These are phyloP conservation scores for Archaeoteleia sp. DNA, from an alignment of 2,888 invertebrate species.

Conservation along the genomic window DNA sequence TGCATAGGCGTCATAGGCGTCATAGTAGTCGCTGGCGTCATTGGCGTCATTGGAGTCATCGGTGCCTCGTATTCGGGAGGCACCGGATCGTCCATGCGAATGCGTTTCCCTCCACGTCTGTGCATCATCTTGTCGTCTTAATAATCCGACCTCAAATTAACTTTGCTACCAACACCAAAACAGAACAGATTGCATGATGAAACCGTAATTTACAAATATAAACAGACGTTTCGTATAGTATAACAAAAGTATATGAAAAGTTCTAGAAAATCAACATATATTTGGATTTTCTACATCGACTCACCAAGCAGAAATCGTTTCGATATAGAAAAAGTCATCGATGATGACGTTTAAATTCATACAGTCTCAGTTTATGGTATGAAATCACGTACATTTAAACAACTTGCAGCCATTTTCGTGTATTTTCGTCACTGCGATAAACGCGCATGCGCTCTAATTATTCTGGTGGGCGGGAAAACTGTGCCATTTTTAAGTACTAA, in stretches of 20 bases:
- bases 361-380: background rate
- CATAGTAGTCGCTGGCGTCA: constrained; percentile 79
- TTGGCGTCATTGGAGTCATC: constrained; percentile 77
- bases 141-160: constrained; percentile 5
- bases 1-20: constrained; percentile 77
- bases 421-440: too few relatives aligned
- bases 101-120: constrained; percentile 90
- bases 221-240: background rate
- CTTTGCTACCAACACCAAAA: too few relatives aligned
- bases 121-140: constrained; percentile 79
- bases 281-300: too few relatives aligned
- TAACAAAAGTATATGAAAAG: too few relatives aligned
- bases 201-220: background rate
- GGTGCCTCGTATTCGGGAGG: constrained; percentile 91
- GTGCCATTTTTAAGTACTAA: too few relatives aligned
- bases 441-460: constrained; percentile 22
- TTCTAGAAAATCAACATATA: too few relatives aligned
- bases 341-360: background rate
- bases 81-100: constrained; percentile 91
- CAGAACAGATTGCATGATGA: constrained; percentile 1
- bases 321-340: too few relatives aligned
- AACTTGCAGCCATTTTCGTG: constrained; percentile 33
- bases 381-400: constrained; percentile 30
- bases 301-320: too few relatives aligned
- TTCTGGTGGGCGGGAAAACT: constrained; percentile 19